A percentile compares a stretch with the other conserved stretches of the same genome.
These are phyloP conservation scores for Rhagoletis pomonella DNA, from an alignment of 1,140 invertebrate species.

Conservation along the genomic window DNA sequence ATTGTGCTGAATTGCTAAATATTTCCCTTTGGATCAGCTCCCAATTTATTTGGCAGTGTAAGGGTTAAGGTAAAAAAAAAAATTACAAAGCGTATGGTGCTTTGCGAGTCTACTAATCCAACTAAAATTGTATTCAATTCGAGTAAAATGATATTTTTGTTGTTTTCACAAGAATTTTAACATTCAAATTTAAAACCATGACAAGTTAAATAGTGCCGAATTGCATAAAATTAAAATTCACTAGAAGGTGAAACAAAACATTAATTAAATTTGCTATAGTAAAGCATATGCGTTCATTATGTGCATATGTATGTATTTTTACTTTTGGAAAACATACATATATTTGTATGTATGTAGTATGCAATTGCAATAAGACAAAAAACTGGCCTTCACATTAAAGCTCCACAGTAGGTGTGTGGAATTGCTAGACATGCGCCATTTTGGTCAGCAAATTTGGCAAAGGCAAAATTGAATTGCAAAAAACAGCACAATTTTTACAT, in stretches of 20 bases:
- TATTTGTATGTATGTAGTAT: background rate
- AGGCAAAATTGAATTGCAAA: background rate
- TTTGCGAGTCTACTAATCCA: background rate
- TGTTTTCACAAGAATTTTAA: slow-evolving; percentile 36
- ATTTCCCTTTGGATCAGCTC: too few species aligned
- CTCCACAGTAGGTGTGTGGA: background rate
- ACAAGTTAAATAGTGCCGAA: background rate
- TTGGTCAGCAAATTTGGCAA: slow-evolving; percentile 36
- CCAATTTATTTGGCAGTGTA: background rate
- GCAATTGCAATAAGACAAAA: background rate
- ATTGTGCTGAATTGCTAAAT: too few species aligned
- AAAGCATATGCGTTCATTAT: background rate
- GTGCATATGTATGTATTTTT: background rate
- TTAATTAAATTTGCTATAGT: background rate
- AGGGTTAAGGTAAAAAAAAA: background rate
- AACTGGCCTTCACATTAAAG: background rate
- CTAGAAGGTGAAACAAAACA: background rate
- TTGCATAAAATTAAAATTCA: slow-evolving; percentile 24
- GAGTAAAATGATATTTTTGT: slow-evolving; percentile 17
- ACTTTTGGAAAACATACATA: background rate
- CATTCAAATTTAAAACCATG: slow-evolving; percentile 7
- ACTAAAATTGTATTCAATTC: background rate
- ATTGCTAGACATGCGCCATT: slow-evolving; percentile 44
- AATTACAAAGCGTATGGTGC: too few species aligned
- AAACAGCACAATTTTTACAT: background rate